These are phyloP conservation scores for Carettochelys insculpta DNA, from an alignment of 2,113 vertebrate species.

Conservation along the genomic window DNA sequence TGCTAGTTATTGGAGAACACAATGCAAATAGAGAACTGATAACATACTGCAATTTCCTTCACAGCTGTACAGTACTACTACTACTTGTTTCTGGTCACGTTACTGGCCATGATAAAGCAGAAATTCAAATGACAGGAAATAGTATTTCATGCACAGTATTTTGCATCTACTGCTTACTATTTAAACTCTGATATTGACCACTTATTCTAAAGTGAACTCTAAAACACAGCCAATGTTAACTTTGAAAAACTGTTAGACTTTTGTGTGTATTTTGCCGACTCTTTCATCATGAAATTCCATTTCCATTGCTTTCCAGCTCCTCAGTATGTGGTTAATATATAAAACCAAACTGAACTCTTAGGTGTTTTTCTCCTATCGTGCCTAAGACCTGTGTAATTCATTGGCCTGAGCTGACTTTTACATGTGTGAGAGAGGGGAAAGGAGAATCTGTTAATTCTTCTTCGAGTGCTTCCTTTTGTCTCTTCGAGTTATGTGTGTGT, in stretches of 20 bases:
- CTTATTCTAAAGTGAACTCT: neutral
- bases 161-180: neutral
- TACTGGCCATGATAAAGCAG: neutral
- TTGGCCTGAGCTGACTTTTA: neutral
- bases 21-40: conserved; percentile 1
- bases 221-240: neutral
- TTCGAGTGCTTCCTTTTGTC: too few species aligned
- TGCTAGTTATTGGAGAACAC: conserved; percentile 38
- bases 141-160: neutral
- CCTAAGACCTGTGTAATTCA: fast-evolving
- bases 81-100: neutral
- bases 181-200: neutral
- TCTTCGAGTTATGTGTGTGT: too few species aligned
- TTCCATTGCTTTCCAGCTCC: neutral
- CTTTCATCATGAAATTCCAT: neutral
- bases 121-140: neutral
- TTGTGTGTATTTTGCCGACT: neutral
- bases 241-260: neutral
- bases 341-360: neutral
- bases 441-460: neutral
- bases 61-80: neutral
- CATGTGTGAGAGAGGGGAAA: neutral
- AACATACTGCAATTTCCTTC: neutral
- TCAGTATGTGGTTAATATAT: neutral
- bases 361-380: neutral